Conservation (phyloP, 2,113 vertebrate genomes). For the Arothron firmamentum region DNA sequence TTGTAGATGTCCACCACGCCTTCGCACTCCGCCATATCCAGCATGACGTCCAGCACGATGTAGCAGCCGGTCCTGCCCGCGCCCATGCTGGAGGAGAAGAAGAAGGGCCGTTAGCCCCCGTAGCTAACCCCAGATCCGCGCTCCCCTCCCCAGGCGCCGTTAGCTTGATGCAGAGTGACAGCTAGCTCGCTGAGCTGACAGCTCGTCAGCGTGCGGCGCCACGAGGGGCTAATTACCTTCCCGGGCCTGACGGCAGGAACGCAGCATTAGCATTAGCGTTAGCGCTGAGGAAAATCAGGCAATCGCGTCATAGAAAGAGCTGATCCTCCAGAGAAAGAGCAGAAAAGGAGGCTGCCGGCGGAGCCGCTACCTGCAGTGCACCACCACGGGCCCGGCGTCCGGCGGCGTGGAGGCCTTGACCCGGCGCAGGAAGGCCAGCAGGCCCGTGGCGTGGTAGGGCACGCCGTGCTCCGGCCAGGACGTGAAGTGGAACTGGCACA, state of each 20-base stretch:
- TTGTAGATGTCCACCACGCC: constrained; percentile 98
- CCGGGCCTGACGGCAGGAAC: not conserved
- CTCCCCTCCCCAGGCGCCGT: not conserved
- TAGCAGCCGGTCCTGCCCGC: constrained; percentile 93
- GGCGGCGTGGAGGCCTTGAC: constrained; percentile 90
- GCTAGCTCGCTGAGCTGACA: not conserved
- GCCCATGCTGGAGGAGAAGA: constrained; percentile 77
- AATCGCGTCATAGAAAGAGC: not conserved
- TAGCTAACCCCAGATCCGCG: constrained; percentile 8
- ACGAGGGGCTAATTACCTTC: not conserved
- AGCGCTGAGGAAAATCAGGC: not conserved
- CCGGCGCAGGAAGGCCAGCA: constrained; percentile 91
- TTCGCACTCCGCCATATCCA: constrained; percentile 96
- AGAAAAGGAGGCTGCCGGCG: not conserved
- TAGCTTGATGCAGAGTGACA: not conserved
- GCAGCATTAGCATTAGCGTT: too few relatives aligned
- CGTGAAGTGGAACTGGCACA: constrained; percentile 95
- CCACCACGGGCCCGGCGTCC: constrained; percentile 87
- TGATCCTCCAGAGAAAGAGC: too few relatives aligned
- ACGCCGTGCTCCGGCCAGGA: constrained; percentile 95
- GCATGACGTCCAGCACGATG: constrained; percentile 93
- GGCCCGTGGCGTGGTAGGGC: constrained; percentile 88
- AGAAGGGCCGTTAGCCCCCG: constrained; percentile 15
- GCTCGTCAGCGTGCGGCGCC: too few relatives aligned
- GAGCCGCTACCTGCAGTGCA: constrained; percentile 90